phyloP scores from a whole-genome alignment of 2,113 vertebrate genomes.

The Salminus brasiliensis region DNA sequence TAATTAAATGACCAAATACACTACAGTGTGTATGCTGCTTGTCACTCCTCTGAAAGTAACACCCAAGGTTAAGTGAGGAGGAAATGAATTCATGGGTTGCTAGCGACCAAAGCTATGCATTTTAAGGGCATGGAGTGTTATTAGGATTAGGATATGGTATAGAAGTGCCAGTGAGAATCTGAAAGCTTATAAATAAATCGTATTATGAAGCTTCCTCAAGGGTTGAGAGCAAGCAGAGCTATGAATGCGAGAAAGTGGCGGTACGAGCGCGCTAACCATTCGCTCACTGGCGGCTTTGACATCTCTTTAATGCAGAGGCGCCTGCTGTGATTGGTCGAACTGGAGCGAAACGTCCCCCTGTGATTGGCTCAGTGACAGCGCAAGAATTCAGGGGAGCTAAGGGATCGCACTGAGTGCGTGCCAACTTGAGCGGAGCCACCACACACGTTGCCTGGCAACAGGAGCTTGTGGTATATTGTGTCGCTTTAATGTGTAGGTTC shows the following conservation, averaged over 20 bases:
- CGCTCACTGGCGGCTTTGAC: conserved; percentile 2
- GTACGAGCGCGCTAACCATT: conserved; percentile 3
- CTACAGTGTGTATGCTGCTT: neutral
- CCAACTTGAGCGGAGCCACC: conserved; percentile 35
- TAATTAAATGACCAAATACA: neutral
- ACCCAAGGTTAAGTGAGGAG: neutral
- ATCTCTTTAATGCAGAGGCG: conserved; percentile 13
- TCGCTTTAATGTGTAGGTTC: conserved; percentile 59
- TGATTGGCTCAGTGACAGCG: conserved; percentile 9
- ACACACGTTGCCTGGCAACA: conserved; percentile 70
- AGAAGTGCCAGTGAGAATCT: neutral
- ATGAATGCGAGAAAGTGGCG: neutral
- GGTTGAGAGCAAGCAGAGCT: neutral
- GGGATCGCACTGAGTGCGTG: conserved; percentile 14
- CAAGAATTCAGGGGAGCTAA: conserved; percentile 34
- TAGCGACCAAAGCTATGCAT: neutral
- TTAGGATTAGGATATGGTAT: neutral
- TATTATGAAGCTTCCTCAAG: neutral
- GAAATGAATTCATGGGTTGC: no score
- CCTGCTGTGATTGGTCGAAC: conserved; percentile 21
- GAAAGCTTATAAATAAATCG: neutral
- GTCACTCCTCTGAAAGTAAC: neutral
- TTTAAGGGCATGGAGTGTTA: neutral
- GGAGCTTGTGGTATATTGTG: conserved; percentile 65
- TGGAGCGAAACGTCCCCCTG: conserved; percentile 2